phyloP scores from a whole-genome alignment of 2,797 vertebrate genomes.

The Oreonectes daqikongensis region DNA sequence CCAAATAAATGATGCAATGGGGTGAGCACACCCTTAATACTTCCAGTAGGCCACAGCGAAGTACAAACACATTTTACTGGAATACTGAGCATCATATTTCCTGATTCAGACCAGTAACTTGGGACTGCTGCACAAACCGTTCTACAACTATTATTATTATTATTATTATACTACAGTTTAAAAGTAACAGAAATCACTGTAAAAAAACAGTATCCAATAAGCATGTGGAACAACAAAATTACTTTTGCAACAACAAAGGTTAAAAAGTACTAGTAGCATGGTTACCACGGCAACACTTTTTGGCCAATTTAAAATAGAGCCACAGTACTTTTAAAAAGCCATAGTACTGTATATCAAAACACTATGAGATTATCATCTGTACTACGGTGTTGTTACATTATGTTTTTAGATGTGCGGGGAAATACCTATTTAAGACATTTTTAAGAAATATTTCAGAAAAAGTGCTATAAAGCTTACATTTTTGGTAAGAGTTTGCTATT shows the following conservation, averaged over 20 bases:
- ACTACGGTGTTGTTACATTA: neutral
- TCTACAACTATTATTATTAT: neutral
- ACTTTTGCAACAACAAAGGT: neutral
- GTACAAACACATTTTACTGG: neutral
- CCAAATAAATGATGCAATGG: conserved; percentile 1
- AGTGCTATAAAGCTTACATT: neutral
- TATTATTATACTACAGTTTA: neutral
- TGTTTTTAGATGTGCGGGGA: too few species aligned
- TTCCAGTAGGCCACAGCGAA: neutral
- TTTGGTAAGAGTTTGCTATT: neutral
- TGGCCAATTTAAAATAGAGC: neutral
- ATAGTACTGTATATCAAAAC: neutral
- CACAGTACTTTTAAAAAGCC: too few species aligned
- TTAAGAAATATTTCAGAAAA: too few species aligned
- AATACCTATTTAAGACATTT: too few species aligned
- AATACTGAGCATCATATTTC: conserved; percentile 5
- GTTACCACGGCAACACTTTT: conserved; percentile 4
- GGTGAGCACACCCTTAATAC: conserved; percentile 1
- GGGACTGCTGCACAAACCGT: neutral
- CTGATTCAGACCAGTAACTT: neutral
- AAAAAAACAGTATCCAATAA: neutral
- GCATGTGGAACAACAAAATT: neutral
- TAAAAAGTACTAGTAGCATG: neutral
- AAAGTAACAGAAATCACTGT: neutral
- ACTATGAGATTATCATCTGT: neutral